Evolutionary conservation across 2,797 vertebrate species (phyloP), one percentile per base, ranked within the genome.

Genomic region (Prunella strophiata): DNA sequence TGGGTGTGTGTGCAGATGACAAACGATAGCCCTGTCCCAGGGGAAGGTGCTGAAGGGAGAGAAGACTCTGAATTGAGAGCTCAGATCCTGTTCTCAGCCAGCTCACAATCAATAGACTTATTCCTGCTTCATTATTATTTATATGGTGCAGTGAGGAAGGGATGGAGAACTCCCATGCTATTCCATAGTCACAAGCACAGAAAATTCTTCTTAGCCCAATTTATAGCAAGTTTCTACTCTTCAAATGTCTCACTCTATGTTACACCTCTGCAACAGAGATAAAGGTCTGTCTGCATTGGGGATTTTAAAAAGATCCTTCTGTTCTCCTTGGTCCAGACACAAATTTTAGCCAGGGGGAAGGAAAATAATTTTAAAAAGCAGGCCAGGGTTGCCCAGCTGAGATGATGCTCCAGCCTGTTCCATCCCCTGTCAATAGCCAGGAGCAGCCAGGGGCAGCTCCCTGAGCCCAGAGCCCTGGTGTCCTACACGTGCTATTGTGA

Each of bases 41-140:
- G 61, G 61, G 42, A 72, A 86, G 48, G 54, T 54, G 47, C 66
- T 77, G 61, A 76, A 89, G 38, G 55, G 23, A 71, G 58, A 62
- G 73, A 89, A 88, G 45, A 45, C 85, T 47, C 83, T 50, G 74
- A 66, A 76, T 4, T 13, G 70, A 85, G 67, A 57, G 62, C 79
- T 85, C 76, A 79, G 80, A 57, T 82, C 87, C 59, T 61, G 30
- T n/a, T 73, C 86, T 65, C 71, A 76, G 75, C 65, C 75, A 82
- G 57, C 88, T 63, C 86, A 47, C 77, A 88, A 87, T 68, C 91
- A 81, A 50, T 40, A 29, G 73, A 52, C 32, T 91, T 63, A 90
- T 26, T 90, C 74, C 55, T 72, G 43, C 54, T 81, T 73, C 62
- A 57, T 84, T 67, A 88, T 59, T 86, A 91, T 84, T 91, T 93